Percentiles rank a stretch among this genome's conserved stretches.
Evolutionary conservation across 2,797 vertebrate species (phyloP).

Genomic region (Echeneis naucrates): DNA sequence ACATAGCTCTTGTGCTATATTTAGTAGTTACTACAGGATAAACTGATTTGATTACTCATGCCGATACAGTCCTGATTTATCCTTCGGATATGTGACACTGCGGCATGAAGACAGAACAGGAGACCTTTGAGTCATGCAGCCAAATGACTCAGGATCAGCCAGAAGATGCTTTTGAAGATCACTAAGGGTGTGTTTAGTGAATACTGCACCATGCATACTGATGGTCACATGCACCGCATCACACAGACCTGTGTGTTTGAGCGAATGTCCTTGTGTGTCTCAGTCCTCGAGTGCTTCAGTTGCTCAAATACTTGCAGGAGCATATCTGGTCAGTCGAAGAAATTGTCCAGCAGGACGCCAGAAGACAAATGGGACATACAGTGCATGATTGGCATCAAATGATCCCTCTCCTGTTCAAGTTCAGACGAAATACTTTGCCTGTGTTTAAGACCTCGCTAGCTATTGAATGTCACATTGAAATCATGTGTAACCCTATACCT

Average conservation of each 20-base stretch:
- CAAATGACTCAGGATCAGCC: slow-evolving; percentile 29
- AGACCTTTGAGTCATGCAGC: slow-evolving; percentile 28
- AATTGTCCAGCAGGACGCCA: slow-evolving; percentile 45
- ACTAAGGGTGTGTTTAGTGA: slow-evolving; percentile 54
- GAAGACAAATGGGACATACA: slow-evolving; percentile 58
- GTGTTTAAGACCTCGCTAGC: slow-evolving; percentile 66
- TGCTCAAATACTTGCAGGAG: slow-evolving; percentile 57
- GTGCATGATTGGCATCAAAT: slow-evolving; percentile 59
- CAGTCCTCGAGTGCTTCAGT: slow-evolving; percentile 15
- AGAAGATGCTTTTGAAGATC: slow-evolving; percentile 54
- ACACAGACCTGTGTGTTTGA: slow-evolving; percentile 21
- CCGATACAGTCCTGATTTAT: slow-evolving; percentile 9
- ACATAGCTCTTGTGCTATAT: slow-evolving; percentile 2
- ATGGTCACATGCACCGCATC: slow-evolving; percentile 27
- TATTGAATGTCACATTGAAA: slow-evolving; percentile 69
- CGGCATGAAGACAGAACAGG: slow-evolving; percentile 26
- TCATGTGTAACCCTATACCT: slow-evolving; percentile 69
- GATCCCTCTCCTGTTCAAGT: slow-evolving; percentile 69
- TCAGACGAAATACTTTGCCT: slow-evolving; percentile 74
- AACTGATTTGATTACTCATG: slow-evolving; percentile 9
- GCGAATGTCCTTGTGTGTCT: background rate
- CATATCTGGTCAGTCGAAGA: slow-evolving; percentile 56
- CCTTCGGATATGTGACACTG: slow-evolving; percentile 26
- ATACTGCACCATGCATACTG: slow-evolving; percentile 32
- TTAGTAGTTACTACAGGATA: slow-evolving; percentile 18